These are phyloP conservation scores for Drosophila virilis DNA, from an alignment of 1,140 invertebrate genomes.

Conservation along the genomic window DNA sequence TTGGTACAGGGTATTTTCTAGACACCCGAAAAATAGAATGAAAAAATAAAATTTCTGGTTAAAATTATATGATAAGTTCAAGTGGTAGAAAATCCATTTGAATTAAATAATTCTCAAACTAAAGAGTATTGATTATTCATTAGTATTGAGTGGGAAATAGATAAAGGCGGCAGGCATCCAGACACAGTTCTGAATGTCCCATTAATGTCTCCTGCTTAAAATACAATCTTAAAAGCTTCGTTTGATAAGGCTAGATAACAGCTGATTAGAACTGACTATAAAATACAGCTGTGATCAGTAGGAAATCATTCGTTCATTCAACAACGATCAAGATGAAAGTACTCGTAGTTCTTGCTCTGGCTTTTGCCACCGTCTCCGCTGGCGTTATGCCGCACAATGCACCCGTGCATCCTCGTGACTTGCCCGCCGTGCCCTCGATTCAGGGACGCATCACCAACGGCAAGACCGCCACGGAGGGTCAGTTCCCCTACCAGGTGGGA, in stretches of 20 bases:
- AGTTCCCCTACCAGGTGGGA: constrained; percentile 86
- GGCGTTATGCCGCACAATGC: constrained; percentile 49
- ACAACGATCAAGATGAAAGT: constrained; percentile 72
- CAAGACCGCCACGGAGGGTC: constrained; percentile 63
- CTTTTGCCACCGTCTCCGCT: constrained; percentile 68
- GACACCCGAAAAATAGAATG: too few species aligned
- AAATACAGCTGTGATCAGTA: neutral
- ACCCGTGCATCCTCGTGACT: constrained; percentile 57
- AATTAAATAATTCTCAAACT: too few species aligned
- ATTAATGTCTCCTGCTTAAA: neutral
- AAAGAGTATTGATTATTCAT: too few species aligned
- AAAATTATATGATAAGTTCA: too few species aligned
- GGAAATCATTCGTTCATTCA: constrained; percentile 52
- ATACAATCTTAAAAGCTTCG: constrained; percentile 9
- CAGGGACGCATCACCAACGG: constrained; percentile 81
- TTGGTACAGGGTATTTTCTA: too few species aligned
- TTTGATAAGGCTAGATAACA: constrained; percentile 1
- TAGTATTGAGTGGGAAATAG: too few species aligned
- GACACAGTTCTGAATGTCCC: neutral
- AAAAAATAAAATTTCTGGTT: too few species aligned
- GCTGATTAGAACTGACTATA: constrained; percentile 52
- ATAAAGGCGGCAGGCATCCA: too few species aligned
- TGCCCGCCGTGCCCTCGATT: constrained; percentile 44
- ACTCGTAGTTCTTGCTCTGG: constrained; percentile 68
- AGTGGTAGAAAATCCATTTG: too few species aligned